Evolutionary conservation across 92 coral and sea anemone genomes (phyloP).

Genomic region (Actinostola sp.): DNA sequence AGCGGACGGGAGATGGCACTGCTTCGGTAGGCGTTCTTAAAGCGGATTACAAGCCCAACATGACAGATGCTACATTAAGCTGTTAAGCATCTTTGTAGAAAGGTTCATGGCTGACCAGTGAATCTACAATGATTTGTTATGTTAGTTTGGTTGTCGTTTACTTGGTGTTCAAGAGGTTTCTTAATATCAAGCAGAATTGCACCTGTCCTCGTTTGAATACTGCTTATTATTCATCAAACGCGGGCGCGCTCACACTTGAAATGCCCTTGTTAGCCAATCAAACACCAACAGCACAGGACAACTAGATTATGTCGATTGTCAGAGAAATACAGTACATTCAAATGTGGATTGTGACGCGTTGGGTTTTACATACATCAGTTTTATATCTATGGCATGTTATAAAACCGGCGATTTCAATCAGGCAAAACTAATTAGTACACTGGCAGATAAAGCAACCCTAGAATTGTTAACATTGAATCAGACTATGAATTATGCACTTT

Average conservation of each 20-base stretch:
- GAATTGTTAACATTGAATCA: too few relatives aligned
- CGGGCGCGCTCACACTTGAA: constrained; percentile 3
- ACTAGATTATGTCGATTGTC: constrained; percentile 26
- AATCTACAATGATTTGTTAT: constrained; percentile 1
- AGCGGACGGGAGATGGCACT: too few relatives aligned
- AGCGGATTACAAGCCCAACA: not conserved
- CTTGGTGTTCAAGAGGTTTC: not conserved
- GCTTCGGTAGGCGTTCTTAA: not conserved
- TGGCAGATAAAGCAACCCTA: too few relatives aligned
- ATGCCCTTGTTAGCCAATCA: constrained; percentile 20
- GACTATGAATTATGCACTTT: too few relatives aligned
- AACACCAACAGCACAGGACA: not conserved
- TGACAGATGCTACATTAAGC: not conserved
- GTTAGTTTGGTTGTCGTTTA: not conserved
- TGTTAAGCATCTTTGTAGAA: not conserved
- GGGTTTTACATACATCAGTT: not conserved
- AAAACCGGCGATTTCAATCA: not conserved
- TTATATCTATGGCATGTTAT: too few relatives aligned
- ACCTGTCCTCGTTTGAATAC: constrained; percentile 8
- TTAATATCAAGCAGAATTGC: constrained; percentile 8
- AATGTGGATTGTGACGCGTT: too few relatives aligned
- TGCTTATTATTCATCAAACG: constrained; percentile 24
- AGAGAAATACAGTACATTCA: too few relatives aligned
- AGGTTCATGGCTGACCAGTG: too few relatives aligned
- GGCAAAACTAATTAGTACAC: too few relatives aligned